phyloP scores from a whole-genome alignment of 2,797 vertebrate genomes.

The Anguilla megastoma region DNA sequence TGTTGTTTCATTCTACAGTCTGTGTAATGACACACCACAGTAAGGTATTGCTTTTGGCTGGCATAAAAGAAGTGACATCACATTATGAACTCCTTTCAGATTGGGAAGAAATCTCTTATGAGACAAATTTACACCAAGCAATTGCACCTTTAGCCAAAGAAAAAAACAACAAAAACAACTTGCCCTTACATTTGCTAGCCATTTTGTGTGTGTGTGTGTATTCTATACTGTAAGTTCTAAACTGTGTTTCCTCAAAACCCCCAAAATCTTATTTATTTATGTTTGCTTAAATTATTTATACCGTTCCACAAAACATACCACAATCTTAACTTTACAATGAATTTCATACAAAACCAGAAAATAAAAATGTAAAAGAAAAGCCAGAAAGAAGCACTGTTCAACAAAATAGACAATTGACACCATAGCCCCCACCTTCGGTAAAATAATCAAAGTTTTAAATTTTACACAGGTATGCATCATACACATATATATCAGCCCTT shows the following conservation, averaged over 20 bases:
- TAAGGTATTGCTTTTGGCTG: too few species aligned
- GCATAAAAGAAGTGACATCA: neutral
- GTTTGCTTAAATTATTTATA: neutral
- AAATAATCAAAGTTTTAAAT: too few species aligned
- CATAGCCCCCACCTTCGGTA: neutral
- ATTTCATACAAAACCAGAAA: neutral
- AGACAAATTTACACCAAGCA: neutral
- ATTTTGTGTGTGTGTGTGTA: neutral
- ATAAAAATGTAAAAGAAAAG: neutral
- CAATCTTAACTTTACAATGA: neutral
- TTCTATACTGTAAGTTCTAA: neutral
- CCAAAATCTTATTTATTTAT: neutral
- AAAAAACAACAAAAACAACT: neutral
- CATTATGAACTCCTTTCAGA: neutral
- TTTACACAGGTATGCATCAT: too few species aligned
- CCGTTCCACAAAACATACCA: neutral
- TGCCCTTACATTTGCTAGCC: neutral
- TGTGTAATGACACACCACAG: too few species aligned
- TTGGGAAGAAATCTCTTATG: neutral
- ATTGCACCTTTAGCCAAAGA: neutral
- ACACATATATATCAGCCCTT: too few species aligned
- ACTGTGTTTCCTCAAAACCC: neutral
- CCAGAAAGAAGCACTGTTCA: neutral
- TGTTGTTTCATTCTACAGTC: too few species aligned
- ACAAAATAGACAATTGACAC: neutral